phyloP scores from a whole-genome alignment of 2,888 invertebrate species.

The Apoda limacodes region DNA sequence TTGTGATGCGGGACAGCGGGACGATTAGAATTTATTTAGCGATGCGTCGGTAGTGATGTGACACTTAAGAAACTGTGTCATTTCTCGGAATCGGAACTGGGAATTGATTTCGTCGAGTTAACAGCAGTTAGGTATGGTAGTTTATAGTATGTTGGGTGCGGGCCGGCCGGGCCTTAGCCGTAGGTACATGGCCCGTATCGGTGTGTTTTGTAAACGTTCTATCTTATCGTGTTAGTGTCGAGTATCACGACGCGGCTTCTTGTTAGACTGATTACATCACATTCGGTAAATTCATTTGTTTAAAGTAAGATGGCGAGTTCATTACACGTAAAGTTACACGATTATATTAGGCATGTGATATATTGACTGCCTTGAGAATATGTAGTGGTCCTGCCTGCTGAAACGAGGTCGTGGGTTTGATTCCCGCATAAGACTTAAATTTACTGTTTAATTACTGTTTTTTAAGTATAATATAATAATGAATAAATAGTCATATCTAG shows the following conservation, averaged over 20 bases:
- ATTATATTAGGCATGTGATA: too few species aligned
- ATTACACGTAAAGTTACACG: slow-evolving; percentile 49
- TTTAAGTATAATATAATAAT: too few species aligned
- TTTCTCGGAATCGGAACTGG: slow-evolving; percentile 65
- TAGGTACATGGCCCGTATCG: too few species aligned
- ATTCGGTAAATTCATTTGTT: slow-evolving; percentile 52
- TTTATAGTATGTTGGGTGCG: slow-evolving; percentile 43
- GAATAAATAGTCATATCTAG: too few species aligned
- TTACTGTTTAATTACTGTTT: too few species aligned
- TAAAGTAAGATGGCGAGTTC: slow-evolving; percentile 30
- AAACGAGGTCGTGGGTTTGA: too few species aligned
- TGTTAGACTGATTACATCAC: slow-evolving; percentile 59
- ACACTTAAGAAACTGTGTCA: slow-evolving; percentile 68
- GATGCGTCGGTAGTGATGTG: slow-evolving; percentile 66
- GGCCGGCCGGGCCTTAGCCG: slow-evolving; percentile 29
- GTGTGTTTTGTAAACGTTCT: slow-evolving; percentile 47
- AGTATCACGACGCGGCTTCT: slow-evolving; percentile 43
- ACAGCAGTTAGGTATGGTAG: slow-evolving; percentile 59
- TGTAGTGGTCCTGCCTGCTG: too few species aligned
- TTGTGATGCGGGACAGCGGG: slow-evolving; percentile 29
- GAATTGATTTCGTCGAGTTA: slow-evolving; percentile 66
- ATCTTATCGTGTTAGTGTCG: slow-evolving; percentile 51
- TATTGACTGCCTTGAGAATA: slow-evolving; percentile 50
- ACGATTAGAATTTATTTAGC: slow-evolving; percentile 64
- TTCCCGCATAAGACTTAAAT: too few species aligned